phyloP scores from a whole-genome alignment of 2,113 vertebrate species.

The Xyrauchen texanus region DNA sequence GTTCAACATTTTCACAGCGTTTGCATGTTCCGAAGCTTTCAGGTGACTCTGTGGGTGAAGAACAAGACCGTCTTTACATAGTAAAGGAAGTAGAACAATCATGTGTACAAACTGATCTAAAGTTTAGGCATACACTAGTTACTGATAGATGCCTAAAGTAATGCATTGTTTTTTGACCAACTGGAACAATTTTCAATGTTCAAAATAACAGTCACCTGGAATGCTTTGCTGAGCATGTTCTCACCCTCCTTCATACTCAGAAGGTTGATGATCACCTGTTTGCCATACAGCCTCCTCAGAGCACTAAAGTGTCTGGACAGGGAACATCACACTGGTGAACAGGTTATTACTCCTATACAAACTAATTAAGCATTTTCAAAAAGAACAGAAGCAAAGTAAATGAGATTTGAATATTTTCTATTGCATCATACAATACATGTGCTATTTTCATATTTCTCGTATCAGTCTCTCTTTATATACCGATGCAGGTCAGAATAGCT shows the following conservation, averaged over 20 bases:
- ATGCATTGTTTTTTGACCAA: neutral
- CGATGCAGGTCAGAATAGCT: too few species aligned
- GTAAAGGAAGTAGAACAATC: neutral
- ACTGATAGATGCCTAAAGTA: neutral
- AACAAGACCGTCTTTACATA: neutral
- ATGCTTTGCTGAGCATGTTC: constrained; percentile 98
- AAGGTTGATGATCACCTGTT: constrained; percentile 94
- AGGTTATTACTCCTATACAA: neutral
- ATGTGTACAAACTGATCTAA: neutral
- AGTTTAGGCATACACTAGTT: neutral
- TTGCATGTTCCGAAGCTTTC: constrained; percentile 90
- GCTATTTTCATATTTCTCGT: too few species aligned
- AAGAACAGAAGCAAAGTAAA: neutral
- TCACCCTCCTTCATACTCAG: constrained; percentile 97
- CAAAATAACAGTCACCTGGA: constrained; percentile 79
- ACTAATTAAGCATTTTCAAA: neutral
- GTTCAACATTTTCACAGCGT: constrained; percentile 90
- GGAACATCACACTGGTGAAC: constrained; percentile 46
- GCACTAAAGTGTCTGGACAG: constrained; percentile 88
- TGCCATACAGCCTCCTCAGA: constrained; percentile 89
- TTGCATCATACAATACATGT: too few species aligned
- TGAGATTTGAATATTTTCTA: too few species aligned
- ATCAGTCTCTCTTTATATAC: too few species aligned
- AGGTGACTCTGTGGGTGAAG: constrained; percentile 84
- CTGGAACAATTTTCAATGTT: neutral